Percentiles rank a stretch among this genome's conserved stretches.
Conservation (phyloP, 2,888 invertebrate species). For the Drosophila subquinaria region DNA sequence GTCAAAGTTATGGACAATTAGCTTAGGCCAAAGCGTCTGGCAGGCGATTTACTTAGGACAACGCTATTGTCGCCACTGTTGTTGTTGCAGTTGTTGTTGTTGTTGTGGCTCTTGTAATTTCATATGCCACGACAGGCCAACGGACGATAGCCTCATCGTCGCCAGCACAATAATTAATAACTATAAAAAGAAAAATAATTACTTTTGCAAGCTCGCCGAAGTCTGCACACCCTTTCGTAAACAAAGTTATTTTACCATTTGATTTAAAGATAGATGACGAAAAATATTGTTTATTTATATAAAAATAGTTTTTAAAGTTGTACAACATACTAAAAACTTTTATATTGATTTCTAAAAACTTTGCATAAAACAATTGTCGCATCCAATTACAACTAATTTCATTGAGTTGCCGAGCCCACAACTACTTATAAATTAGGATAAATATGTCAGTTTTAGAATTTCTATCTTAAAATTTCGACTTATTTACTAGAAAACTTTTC, state of each 20-base stretch:
- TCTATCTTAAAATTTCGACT: too few relatives aligned
- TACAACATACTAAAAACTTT: too few relatives aligned
- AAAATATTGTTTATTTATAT: too few relatives aligned
- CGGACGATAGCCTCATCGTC: slow-evolving; percentile 47
- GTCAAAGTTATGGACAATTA: slow-evolving; percentile 69
- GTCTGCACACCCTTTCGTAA: slow-evolving; percentile 19
- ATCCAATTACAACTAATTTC: too few relatives aligned
- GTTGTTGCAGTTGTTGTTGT: slow-evolving; percentile 14
- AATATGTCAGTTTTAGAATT: too few relatives aligned
- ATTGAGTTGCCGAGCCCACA: too few relatives aligned
- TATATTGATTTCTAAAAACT: too few relatives aligned
- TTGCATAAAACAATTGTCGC: too few relatives aligned
- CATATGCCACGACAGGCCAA: slow-evolving; percentile 46
- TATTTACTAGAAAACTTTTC: too few relatives aligned
- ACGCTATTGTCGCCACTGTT: slow-evolving; percentile 14
- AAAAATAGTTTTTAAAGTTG: too few relatives aligned
- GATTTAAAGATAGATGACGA: too few relatives aligned
- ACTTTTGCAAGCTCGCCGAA: not conserved
- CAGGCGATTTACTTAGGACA: slow-evolving; percentile 55
- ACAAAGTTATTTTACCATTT: not conserved
- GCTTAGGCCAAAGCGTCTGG: slow-evolving; percentile 48
- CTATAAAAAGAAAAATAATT: not conserved
- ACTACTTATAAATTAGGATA: too few relatives aligned
- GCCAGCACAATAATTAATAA: slow-evolving; percentile 58
- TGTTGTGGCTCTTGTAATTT: slow-evolving; percentile 47